Percentiles rank a stretch among this genome's conserved stretches.
These are phyloP conservation scores for Hydropsyche betteni DNA, from an alignment of 2,888 invertebrate genomes.

Conservation along the genomic window DNA sequence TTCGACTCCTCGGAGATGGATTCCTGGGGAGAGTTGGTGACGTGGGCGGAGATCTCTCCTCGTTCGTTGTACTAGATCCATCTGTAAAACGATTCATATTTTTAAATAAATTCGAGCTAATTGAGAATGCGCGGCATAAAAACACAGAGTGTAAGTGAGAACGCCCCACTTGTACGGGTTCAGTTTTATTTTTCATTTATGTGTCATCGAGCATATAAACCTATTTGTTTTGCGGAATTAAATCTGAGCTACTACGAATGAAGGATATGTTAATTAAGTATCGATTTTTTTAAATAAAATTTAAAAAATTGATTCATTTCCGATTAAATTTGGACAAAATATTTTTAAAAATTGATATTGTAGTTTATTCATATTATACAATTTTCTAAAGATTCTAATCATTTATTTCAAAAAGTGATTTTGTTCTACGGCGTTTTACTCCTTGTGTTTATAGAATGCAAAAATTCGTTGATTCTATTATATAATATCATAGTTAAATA, in stretches of 20 bases:
- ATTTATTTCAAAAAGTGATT: too few relatives aligned
- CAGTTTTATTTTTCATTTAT: conserved; percentile 49
- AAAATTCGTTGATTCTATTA: too few relatives aligned
- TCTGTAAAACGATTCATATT: conserved; percentile 66
- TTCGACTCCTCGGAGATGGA: conserved; percentile 64
- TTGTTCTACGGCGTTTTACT: too few relatives aligned
- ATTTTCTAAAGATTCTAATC: too few relatives aligned
- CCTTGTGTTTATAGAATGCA: too few relatives aligned
- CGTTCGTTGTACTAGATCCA: conserved; percentile 74
- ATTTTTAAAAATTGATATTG: too few relatives aligned
- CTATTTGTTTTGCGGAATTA: conserved; percentile 32
- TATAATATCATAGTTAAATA: too few relatives aligned
- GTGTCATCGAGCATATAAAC: conserved; percentile 47
- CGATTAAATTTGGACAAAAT: too few relatives aligned
- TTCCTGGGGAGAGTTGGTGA: conserved; percentile 73
- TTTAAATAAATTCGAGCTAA: neutral
- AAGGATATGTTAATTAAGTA: too few relatives aligned
- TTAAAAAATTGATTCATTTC: too few relatives aligned
- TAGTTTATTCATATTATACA: too few relatives aligned
- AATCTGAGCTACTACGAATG: conserved; percentile 28
- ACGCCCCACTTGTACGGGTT: conserved; percentile 26
- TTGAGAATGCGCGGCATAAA: neutral
- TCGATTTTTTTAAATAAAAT: too few relatives aligned
- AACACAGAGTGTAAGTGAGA: conserved; percentile 22
- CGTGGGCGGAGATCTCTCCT: conserved; percentile 66